A percentile compares a stretch with the other conserved stretches of the same genome.
Conservation (phyloP, 2,113 vertebrate species). For the Hippocampus abdominalis region DNA sequence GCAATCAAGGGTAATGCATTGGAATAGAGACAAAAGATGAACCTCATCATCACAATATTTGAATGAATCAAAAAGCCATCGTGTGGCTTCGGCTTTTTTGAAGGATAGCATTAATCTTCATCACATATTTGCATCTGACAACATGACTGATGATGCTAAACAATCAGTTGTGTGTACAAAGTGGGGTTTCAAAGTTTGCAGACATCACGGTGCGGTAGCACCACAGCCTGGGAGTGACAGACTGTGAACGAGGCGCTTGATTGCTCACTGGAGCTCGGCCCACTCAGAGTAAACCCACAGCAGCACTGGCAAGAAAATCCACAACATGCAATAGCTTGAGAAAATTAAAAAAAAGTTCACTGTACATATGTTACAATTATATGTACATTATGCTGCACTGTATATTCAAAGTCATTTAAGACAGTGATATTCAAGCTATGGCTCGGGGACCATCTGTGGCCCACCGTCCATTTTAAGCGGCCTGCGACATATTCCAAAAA, state of each 20-base stretch:
- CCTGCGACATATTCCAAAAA: no score
- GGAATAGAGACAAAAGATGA: neutral
- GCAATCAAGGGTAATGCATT: no score
- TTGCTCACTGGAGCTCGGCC: constrained; percentile 26
- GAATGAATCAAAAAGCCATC: neutral
- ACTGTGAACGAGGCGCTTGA: constrained; percentile 42
- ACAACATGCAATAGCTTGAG: constrained; percentile 2
- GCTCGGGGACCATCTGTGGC: no score
- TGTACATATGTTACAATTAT: neutral
- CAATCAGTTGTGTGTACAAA: constrained; percentile 25
- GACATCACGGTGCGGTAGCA: constrained; percentile 36
- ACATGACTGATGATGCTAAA: constrained; percentile 15
- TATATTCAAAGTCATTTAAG: no score
- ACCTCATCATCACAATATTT: neutral
- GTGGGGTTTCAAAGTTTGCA: constrained; percentile 31
- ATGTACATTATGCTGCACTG: no score
- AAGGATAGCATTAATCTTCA: neutral
- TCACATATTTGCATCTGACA: neutral
- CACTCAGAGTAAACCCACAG: constrained; percentile 6
- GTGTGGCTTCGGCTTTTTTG: neutral
- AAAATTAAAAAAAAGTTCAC: neutral
- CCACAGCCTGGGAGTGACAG: constrained; percentile 33
- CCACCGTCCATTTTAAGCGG: no score
- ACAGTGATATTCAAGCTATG: no score
- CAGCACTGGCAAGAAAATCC: neutral